Conservation (phyloP, 2,113 vertebrate species). For the Corythaixoides concolor region DNA sequence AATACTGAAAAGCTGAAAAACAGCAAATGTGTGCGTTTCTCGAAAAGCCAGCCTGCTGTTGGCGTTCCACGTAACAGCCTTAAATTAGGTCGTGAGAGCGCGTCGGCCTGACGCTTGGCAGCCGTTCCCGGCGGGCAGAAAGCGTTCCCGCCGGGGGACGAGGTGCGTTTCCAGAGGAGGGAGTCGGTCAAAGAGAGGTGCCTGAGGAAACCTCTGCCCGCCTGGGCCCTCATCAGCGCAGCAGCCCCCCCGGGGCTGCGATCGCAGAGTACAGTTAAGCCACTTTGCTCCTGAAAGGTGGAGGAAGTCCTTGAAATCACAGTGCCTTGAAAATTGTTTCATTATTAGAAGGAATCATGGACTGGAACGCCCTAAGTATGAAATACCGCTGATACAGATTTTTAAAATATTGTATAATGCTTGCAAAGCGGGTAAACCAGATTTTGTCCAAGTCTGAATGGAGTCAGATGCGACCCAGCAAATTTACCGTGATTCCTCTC, state of each 20-base stretch:
- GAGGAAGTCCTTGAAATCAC: fast-evolving
- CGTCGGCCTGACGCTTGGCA: neutral
- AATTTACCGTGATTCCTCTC: neutral
- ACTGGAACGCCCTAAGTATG: fast-evolving
- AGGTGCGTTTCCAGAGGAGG: neutral
- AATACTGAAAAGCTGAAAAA: neutral
- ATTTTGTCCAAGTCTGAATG: neutral
- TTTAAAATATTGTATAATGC: no score
- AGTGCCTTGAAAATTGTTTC: fast-evolving
- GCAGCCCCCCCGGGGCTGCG: fast-evolving
- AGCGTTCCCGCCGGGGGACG: no score
- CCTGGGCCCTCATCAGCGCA: fast-evolving
- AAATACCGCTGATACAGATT: neutral
- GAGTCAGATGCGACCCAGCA: neutral
- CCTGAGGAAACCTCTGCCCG: neutral
- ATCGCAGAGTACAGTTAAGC: fast-evolving
- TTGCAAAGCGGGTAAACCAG: neutral
- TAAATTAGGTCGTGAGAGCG: neutral
- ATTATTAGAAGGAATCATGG: fast-evolving
- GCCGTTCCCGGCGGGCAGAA: neutral
- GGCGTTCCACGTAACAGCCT: fast-evolving
- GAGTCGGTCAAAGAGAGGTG: fast-evolving
- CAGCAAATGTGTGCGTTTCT: no score
- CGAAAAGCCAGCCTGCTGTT: no score
- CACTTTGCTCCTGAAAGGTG: fast-evolving